phyloP scores from a whole-genome alignment of 2,113 vertebrate genomes.

The Esox niger region DNA sequence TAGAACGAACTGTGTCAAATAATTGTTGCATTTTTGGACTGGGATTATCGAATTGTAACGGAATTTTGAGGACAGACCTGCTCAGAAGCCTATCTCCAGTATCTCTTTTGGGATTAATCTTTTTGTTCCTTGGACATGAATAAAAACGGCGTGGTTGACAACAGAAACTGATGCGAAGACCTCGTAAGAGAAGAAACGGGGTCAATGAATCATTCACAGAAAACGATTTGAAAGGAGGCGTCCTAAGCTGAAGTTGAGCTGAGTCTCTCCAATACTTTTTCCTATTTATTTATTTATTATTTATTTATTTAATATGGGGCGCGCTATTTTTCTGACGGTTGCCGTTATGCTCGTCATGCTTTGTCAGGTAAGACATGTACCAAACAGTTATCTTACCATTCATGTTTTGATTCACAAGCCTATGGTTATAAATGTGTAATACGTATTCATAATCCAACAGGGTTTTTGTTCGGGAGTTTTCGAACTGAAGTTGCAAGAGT shows the following conservation, averaged over 20 bases:
- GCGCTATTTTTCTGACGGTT: slow-evolving; percentile 74
- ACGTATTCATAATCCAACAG: slow-evolving; percentile 60
- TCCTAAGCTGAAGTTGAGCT: slow-evolving; percentile 62
- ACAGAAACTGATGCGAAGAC: slow-evolving; percentile 61
- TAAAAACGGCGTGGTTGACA: slow-evolving; percentile 57
- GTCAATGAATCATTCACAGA: slow-evolving; percentile 64
- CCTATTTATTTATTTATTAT: slow-evolving; percentile 63
- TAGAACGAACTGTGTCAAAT: slow-evolving; percentile 16
- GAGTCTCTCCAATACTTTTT: slow-evolving; percentile 38
- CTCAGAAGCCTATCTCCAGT: neutral
- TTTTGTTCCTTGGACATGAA: slow-evolving; percentile 54
- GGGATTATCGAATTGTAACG: slow-evolving; percentile 61
- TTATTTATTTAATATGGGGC: slow-evolving; percentile 81
- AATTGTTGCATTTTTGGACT: slow-evolving; percentile 30
- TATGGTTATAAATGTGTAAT: neutral
- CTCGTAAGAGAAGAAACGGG: slow-evolving; percentile 51
- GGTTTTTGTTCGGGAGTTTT: slow-evolving; percentile 90
- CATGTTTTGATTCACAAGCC: slow-evolving; percentile 4
- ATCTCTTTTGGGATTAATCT: slow-evolving; percentile 43
- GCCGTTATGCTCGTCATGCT: slow-evolving; percentile 77
- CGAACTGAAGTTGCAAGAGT: slow-evolving; percentile 96
- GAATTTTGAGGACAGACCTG: slow-evolving; percentile 39
- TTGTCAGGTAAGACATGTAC: slow-evolving; percentile 78
- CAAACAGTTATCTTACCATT: slow-evolving; percentile 18
- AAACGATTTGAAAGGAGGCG: slow-evolving; percentile 46